phyloP scores from a whole-genome alignment of 1,140 invertebrate genomes.

The Camponotus vicinus region DNA sequence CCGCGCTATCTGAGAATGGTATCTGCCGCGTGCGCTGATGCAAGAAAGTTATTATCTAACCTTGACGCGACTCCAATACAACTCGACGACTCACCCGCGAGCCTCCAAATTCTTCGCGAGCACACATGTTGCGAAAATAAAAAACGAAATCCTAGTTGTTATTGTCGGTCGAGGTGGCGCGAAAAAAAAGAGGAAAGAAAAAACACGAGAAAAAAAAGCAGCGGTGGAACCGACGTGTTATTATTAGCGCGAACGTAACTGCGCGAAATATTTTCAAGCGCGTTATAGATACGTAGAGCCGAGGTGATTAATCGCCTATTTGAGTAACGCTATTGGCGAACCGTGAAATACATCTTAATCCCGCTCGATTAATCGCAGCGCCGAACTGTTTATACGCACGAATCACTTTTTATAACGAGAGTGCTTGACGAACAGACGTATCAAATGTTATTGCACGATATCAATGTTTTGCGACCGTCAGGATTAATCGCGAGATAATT shows the following conservation, averaged over 20 bases:
- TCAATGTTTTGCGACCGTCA: constrained; percentile 21
- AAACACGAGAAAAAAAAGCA: background rate
- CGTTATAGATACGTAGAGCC: background rate
- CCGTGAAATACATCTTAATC: background rate
- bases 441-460: constrained; percentile 25
- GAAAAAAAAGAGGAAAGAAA: too few species aligned
- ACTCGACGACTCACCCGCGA: background rate
- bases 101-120: constrained; percentile 29
- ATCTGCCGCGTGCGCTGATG: background rate
- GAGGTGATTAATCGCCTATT: constrained; percentile 5
- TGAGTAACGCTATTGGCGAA: constrained; percentile 16
- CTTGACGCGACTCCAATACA: constrained; percentile 30
- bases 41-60: constrained; percentile 69
- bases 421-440: background rate
- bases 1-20: constrained; percentile 30
- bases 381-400: background rate
- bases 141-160: background rate
- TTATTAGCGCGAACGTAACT: constrained; percentile 11
- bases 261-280: background rate
- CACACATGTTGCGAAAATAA: constrained; percentile 6
- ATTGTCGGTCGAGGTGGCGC: constrained; percentile 11
- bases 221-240: background rate
- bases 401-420: constrained; percentile 16
- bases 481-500: constrained; percentile 23
- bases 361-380: background rate